Base-by-base conservation (phyloP, 2,797 vertebrate species). In the Halcyon leucocephala region DNA sequence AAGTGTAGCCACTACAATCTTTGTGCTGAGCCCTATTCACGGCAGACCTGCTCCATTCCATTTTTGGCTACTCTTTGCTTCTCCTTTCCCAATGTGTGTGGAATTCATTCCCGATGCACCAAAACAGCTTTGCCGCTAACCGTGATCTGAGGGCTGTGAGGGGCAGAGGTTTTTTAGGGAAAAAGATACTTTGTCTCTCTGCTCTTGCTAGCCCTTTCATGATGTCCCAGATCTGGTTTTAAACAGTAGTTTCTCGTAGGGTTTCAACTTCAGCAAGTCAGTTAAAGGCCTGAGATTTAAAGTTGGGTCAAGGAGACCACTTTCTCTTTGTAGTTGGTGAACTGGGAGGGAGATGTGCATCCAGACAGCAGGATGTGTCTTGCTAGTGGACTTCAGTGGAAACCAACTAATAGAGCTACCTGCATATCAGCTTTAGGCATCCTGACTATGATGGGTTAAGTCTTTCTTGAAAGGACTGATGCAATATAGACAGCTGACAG, bases 91-190 rank as follows among this genome's bases (percentile, higher is more conserved):
- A 4, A 2, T 10, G 15, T 33, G 44, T 11, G 5, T 9, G 16
- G 35, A 60, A 65, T 28, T 74, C 44, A 39, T 12, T 78, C 48
- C 44, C 71, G 19, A 25, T 28, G 17, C n/a, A 37, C 31, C 17
- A 76, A 49, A 69, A 6, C 4, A 0, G 2, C 39, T 79, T 70
- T 52, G 24, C 37, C 65, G 8, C 1, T 0, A 39, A 7, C 25
- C 31, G n/a, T 37, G 7, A 55, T 39, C 29, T 29, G 14, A 26
- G 8, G 12, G 15, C 37, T 31, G 44, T 25, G 39, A 49, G 33
- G 20, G 4, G 2, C 6, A 16, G 19, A 88, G 19, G 1, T 3
- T 22, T 93, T 85, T 57, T 24, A 28, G 6, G 7, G 10, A 16
- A 61, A 57, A n/a, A 24, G 4, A 6, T 48, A 51, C 24, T 66